These are phyloP conservation scores for Perdix hodgsoniae DNA, from an alignment of 2,797 vertebrate species.

Conservation along the genomic window DNA sequence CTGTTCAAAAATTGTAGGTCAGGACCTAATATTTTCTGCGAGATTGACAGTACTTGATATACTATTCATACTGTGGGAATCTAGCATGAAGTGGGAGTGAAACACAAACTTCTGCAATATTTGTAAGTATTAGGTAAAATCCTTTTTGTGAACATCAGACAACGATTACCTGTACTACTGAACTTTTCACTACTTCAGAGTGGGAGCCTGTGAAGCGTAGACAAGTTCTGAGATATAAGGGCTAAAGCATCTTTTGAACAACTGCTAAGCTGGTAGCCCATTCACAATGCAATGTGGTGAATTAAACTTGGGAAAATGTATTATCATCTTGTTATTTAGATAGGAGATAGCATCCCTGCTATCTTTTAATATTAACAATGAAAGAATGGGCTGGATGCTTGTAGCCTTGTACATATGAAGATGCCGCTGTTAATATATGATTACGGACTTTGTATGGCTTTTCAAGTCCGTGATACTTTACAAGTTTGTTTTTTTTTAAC, in stretches of 20 bases:
- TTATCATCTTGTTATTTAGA: background rate
- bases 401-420: background rate
- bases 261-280: background rate
- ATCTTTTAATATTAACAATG: background rate
- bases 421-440: background rate
- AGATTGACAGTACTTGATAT: conserved; percentile 29
- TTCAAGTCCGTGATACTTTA: background rate
- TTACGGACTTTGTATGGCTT: background rate
- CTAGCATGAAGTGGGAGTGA: background rate
- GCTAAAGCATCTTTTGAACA: background rate
- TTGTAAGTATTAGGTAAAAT: background rate
- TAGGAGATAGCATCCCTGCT: too few relatives aligned
- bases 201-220: background rate
- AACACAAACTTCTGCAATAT: background rate
- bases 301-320: background rate
- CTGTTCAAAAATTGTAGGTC: conserved; percentile 29
- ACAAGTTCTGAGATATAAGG: background rate
- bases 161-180: background rate
- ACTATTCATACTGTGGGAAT: background rate
- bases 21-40: conserved; percentile 20
- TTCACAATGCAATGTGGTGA: background rate
- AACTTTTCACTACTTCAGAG: background rate
- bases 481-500: background rate
- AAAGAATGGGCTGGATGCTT: background rate
- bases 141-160: background rate